phyloP scores from a whole-genome alignment of 2,888 invertebrate genomes.

The Hypselothyrea guttata region DNA sequence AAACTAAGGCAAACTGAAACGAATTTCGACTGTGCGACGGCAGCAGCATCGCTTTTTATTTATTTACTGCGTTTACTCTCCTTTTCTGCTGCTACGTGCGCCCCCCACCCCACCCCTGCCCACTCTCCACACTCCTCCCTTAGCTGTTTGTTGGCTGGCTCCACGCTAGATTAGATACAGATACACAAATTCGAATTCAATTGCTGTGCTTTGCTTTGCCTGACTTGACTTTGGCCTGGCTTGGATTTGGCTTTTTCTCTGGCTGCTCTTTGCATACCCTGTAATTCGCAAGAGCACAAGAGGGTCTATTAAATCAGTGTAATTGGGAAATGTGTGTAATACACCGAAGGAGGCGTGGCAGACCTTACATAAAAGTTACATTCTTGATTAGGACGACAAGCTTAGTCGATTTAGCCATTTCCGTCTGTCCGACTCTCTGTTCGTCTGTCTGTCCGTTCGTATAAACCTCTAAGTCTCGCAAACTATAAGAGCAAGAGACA shows the following conservation, averaged over 20 bases:
- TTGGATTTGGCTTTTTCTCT: not conserved
- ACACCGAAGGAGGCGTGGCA: no score
- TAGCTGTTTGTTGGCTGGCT: conserved; percentile 49
- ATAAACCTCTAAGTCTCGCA: no score
- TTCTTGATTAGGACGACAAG: no score
- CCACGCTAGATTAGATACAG: conserved; percentile 73
- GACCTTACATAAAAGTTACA: no score
- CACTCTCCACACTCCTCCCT: not conserved
- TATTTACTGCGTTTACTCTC: conserved; percentile 72
- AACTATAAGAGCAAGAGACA: no score
- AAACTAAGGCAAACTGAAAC: conserved; percentile 44
- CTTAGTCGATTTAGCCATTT: no score
- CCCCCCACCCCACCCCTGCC: not conserved
- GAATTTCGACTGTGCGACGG: conserved; percentile 42
- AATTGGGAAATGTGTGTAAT: no score
- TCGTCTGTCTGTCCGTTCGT: no score
- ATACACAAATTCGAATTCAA: conserved; percentile 66
- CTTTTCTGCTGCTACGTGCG: conserved; percentile 65
- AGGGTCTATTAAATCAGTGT: no score
- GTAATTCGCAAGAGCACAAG: no score
- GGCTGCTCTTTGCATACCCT: not conserved
- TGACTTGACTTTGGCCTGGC: conserved; percentile 25
- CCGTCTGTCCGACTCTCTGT: no score
- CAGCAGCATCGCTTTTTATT: conserved; percentile 50
- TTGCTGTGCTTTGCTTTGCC: conserved; percentile 50